phyloP scores from a whole-genome alignment of 1,140 invertebrate genomes.

The Holotrichia oblita region DNA sequence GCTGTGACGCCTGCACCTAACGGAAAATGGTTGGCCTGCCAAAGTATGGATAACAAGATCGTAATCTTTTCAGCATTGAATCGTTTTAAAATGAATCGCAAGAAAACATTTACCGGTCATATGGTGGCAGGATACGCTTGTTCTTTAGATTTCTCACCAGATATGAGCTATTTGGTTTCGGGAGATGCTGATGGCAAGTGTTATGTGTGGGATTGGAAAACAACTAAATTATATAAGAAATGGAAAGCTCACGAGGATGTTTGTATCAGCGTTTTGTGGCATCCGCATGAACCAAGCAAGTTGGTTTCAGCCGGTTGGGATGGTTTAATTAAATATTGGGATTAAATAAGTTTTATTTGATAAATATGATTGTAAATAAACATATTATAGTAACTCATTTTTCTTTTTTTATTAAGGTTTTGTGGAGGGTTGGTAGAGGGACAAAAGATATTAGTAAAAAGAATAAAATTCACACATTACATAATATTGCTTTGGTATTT shows the following conservation, averaged over 20 bases:
- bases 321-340: conserved; percentile 98
- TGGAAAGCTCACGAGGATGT: conserved; percentile 99
- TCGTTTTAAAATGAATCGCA: conserved; percentile 96
- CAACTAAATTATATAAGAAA: conserved; percentile 96
- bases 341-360: conserved; percentile 68
- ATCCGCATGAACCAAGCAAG: conserved; percentile 98
- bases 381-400: no score
- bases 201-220: conserved; percentile 99
- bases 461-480: no score
- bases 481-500: not conserved
- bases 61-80: conserved; percentile 98
- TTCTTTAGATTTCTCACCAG: conserved; percentile 95
- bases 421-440: no score
- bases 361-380: no score
- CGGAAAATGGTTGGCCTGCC: conserved; percentile 98
- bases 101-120: conserved; percentile 98
- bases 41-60: conserved; percentile 99
- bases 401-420: no score
- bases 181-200: conserved; percentile 99
- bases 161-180: conserved; percentile 98
- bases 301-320: conserved; percentile 98
- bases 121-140: conserved; percentile 99
- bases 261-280: conserved; percentile 95
- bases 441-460: no score
- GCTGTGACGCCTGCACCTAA: conserved; percentile 94